Conservation (phyloP, 1,140 invertebrate species). For the Uloborus diversus region DNA sequence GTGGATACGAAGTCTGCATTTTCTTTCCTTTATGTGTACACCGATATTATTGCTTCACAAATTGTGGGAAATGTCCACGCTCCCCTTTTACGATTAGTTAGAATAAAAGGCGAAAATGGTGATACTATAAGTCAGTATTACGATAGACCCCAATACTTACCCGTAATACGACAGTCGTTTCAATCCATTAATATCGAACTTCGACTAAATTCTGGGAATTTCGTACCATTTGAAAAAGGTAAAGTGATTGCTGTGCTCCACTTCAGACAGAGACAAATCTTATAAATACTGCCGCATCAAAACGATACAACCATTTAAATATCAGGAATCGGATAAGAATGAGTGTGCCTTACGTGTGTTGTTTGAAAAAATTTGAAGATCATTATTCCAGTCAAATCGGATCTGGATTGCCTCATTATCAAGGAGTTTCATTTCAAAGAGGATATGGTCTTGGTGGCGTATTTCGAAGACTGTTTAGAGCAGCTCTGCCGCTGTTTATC, state of each 20-base stretch:
- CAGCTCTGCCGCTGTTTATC: not conserved
- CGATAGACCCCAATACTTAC: not conserved
- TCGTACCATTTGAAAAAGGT: not conserved
- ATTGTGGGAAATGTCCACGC: not conserved
- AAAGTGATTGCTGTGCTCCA: not conserved
- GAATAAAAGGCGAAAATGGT: not conserved
- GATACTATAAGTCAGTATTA: not conserved
- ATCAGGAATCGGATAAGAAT: not conserved
- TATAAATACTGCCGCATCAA: not conserved
- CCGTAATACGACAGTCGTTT: not conserved
- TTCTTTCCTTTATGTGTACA: not conserved
- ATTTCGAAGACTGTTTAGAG: not conserved
- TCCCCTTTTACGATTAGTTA: not conserved
- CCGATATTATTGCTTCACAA: not conserved
- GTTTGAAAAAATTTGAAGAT: not conserved
- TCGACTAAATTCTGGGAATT: not conserved
- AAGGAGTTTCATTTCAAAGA: not conserved
- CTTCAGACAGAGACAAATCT: not conserved
- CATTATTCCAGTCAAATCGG: not conserved
- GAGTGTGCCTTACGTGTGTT: not conserved
- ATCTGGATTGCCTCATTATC: not conserved
- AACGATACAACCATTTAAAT: not conserved
- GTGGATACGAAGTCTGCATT: not conserved
- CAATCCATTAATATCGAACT: not conserved
- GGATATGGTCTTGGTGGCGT: not conserved